Evolutionary conservation across 1,140 invertebrate genomes (phyloP).

Genomic region (Rhynchophorus ferrugineus): DNA sequence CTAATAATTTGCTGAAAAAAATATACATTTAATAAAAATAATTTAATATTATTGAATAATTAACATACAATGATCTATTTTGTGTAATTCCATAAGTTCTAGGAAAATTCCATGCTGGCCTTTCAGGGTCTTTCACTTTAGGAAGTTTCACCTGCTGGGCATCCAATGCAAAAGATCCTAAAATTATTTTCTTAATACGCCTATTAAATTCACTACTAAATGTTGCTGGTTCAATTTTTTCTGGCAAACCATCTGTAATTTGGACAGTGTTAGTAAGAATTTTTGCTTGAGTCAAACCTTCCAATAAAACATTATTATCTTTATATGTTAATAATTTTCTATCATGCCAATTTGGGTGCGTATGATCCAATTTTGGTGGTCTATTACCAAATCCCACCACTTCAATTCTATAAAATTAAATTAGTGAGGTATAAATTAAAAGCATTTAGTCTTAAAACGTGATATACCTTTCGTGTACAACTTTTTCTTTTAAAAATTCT

Average conservation of each 20-base stretch:
- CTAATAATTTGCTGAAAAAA: conserved; percentile 52
- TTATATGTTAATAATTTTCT: conserved; percentile 50
- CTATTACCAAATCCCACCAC: conserved; percentile 43
- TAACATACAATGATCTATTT: conserved; percentile 60
- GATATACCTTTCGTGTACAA: conserved; percentile 32
- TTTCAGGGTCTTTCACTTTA: conserved; percentile 57
- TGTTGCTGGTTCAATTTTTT: conserved; percentile 45
- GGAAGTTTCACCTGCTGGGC: conserved; percentile 68
- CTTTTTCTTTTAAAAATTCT: conserved; percentile 44
- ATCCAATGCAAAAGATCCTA: conserved; percentile 68
- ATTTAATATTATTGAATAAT: conserved; percentile 18
- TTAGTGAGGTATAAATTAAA: not conserved
- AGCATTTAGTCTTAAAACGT: not conserved
- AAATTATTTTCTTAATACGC: conserved; percentile 52
- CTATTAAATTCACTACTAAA: conserved; percentile 45
- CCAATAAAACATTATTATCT: conserved; percentile 57
- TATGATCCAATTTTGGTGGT: conserved; percentile 42
- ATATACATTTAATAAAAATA: not conserved
- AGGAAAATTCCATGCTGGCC: conserved; percentile 63
- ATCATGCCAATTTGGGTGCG: conserved; percentile 58
- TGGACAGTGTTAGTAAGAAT: conserved; percentile 66
- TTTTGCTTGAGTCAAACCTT: conserved; percentile 65
- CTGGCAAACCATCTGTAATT: conserved; percentile 53
- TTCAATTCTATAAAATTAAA: conserved; percentile 39
- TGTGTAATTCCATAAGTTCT: conserved; percentile 65